Conservation (phyloP, 2,797 vertebrate genomes). For the Menidia menidia region DNA sequence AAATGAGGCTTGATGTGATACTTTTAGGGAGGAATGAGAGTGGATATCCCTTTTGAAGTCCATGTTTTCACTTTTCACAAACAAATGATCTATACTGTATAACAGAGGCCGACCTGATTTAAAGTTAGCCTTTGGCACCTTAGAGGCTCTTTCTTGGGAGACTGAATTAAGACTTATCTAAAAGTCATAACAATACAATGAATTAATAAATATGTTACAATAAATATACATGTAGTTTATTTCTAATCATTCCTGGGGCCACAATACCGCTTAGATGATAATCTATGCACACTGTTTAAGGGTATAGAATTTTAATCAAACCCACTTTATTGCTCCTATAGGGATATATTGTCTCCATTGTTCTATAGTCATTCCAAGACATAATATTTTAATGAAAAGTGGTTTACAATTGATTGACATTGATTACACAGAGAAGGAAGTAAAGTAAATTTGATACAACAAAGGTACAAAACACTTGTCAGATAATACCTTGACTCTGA, state of each 20-base stretch:
- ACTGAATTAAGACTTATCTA: constrained; percentile 1
- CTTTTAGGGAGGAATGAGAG: constrained; percentile 10
- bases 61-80: not conserved
- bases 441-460: not conserved
- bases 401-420: not conserved
- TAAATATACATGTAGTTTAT: not conserved
- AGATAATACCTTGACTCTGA: not conserved
- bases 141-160: constrained; percentile 1
- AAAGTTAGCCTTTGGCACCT: not conserved
- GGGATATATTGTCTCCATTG: not conserved
- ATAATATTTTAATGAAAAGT: not conserved
- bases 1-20: constrained; percentile 20
- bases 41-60: not conserved
- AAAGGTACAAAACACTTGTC: not conserved
- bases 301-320: no score
- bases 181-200: not conserved
- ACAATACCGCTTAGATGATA: constrained; percentile 2
- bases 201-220: no score
- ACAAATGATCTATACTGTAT: not conserved
- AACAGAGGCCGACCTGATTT: not conserved
- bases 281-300: not conserved
- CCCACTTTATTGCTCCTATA: not conserved
- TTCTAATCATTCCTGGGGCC: not conserved
- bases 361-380: not conserved
- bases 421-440: not conserved